Percentiles rank a stretch among this genome's conserved stretches.
These are phyloP conservation scores for Xestia sexstrigata DNA, from an alignment of 2,888 invertebrate genomes.

Conservation along the genomic window DNA sequence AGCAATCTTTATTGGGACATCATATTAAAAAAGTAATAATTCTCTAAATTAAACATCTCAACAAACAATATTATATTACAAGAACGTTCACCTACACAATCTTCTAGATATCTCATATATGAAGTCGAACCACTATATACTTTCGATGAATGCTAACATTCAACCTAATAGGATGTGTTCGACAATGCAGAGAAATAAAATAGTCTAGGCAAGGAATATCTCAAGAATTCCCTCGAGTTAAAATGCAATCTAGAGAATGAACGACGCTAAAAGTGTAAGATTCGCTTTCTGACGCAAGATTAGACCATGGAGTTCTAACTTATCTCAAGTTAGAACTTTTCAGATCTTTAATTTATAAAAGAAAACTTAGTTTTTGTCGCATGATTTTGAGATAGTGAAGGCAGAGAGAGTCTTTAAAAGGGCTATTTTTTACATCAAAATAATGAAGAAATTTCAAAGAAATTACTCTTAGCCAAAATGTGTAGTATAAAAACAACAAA, in stretches of 20 bases:
- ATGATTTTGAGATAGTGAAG: constrained; percentile 27
- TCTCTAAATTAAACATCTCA: neutral
- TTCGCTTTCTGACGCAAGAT: constrained; percentile 23
- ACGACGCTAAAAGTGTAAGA: constrained; percentile 32
- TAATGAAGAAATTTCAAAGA: neutral
- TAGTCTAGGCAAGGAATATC: constrained; percentile 40
- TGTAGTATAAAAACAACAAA: no score
- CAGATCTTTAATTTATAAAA: constrained; percentile 29
- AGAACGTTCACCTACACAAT: neutral
- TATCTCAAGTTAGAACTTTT: constrained; percentile 31
- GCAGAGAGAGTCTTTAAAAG: neutral
- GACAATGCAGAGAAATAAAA: constrained; percentile 23
- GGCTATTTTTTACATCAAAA: neutral
- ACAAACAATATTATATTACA: neutral
- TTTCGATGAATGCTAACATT: constrained; percentile 30
- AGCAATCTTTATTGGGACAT: no score
- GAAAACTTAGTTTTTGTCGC: constrained; percentile 24
- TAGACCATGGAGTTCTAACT: constrained; percentile 27
- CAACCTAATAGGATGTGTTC: constrained; percentile 26
- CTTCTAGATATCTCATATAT: neutral
- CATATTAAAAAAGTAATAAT: neutral
- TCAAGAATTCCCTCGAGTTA: constrained; percentile 34
- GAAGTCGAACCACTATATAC: constrained; percentile 1
- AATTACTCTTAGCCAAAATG: neutral
- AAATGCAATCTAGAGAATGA: constrained; percentile 56